phyloP scores from a whole-genome alignment of 2,113 vertebrate genomes.

The Dromas ardeola region DNA sequence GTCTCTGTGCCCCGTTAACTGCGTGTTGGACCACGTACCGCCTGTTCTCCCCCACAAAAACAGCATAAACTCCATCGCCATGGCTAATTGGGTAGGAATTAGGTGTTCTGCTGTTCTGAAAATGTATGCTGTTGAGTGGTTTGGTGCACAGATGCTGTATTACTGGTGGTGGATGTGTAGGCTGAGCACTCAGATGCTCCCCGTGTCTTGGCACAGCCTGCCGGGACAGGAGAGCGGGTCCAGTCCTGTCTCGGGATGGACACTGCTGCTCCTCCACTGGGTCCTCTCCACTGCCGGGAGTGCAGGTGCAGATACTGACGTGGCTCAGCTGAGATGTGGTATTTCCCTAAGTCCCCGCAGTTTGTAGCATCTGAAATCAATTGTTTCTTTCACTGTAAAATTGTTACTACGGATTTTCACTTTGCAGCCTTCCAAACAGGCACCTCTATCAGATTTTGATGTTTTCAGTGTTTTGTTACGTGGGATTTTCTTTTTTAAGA shows the following conservation, averaged over 20 bases:
- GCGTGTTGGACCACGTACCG: rapidly evolving
- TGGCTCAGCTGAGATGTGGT: not conserved
- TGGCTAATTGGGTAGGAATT: not conserved
- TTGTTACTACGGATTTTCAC: not conserved
- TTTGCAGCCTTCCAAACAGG: not conserved
- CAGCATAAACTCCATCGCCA: not conserved
- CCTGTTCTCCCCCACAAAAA: not conserved
- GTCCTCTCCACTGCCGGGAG: not conserved
- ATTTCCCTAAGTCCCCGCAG: not conserved
- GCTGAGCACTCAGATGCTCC: not conserved
- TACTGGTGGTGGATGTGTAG: not conserved
- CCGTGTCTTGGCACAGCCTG: not conserved
- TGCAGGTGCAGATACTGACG: not conserved
- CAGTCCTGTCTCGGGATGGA: not conserved
- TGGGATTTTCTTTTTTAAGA: not conserved
- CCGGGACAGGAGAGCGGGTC: not conserved
- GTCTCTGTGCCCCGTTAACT: not conserved
- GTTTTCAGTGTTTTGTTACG: not conserved
- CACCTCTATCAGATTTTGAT: not conserved
- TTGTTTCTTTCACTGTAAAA: not conserved
- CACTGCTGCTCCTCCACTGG: not conserved
- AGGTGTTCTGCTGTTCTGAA: not conserved
- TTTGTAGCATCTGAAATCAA: not conserved
- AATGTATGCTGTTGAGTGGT: not conserved
- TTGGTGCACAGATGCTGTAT: not conserved